A percentile compares a stretch with the other conserved stretches of the same genome.
phyloP scores from a whole-genome alignment of 2,888 invertebrate genomes.

The Agrenia bidenticulata region DNA sequence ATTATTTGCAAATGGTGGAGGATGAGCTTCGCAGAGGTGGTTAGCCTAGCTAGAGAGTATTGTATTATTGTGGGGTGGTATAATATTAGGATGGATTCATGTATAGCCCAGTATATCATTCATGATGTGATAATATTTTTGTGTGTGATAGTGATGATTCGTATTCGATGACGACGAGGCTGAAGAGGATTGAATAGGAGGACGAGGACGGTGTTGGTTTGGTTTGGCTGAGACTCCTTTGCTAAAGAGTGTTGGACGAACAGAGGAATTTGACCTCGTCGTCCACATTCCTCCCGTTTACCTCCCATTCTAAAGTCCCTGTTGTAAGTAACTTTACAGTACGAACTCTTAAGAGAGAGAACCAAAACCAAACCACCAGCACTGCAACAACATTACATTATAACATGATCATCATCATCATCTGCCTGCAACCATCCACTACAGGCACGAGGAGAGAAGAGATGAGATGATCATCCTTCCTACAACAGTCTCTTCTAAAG shows the following conservation, averaged over 20 bases:
- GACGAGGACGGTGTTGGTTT: conserved; percentile 4
- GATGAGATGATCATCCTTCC: conserved; percentile 20
- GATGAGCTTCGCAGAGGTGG: conserved; percentile 3
- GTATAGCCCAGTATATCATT: not conserved
- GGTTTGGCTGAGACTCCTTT: conserved; percentile 7
- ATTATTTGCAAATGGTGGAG: conserved; percentile 10
- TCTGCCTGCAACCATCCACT: conserved; percentile 17
- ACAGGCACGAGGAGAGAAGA: conserved; percentile 11
- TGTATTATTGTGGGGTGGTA: not conserved
- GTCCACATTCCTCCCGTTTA: conserved; percentile 45
- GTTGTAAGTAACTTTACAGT: not conserved
- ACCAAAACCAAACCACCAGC: conserved; percentile 11
- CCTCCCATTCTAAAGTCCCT: conserved; percentile 47
- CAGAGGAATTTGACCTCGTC: conserved; percentile 48
- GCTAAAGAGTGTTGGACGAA: conserved; percentile 12
- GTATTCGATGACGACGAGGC: conserved; percentile 7
- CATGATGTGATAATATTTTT: conserved; percentile 16
- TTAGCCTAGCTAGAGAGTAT: not conserved
- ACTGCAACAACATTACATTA: conserved; percentile 17
- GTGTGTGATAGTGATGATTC: conserved; percentile 3
- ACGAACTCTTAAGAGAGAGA: not conserved
- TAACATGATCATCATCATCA: conserved; percentile 7
- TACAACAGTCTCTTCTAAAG: conserved; percentile 14
- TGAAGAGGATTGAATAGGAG: conserved; percentile 8
- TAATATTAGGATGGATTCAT: not conserved